Evolutionary conservation across 53 echinoderm and acorn worm genomes (phyloP).

Genomic region (Hippasteria phrygiana): DNA sequence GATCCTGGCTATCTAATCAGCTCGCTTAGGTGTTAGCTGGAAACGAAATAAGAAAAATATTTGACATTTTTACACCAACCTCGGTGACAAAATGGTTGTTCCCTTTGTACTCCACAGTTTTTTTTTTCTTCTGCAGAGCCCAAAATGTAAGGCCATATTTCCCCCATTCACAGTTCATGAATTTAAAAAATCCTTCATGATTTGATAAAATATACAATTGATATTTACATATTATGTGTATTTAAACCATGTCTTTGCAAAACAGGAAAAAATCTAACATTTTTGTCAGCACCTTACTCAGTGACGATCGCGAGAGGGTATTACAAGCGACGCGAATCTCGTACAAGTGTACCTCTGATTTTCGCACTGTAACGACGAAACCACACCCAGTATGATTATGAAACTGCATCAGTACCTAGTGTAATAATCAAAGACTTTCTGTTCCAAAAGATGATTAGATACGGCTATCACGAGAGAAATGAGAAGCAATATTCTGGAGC

Average conservation of each 20-base stretch:
- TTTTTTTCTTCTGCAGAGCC: neutral
- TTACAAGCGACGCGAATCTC: neutral
- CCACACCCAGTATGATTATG: neutral
- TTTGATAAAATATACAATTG: neutral
- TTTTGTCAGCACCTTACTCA: slow-evolving; percentile 19
- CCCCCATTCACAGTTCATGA: neutral
- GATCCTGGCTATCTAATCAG: neutral
- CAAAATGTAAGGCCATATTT: neutral
- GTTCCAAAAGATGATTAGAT: slow-evolving; percentile 10
- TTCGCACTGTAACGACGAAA: slow-evolving; percentile 26
- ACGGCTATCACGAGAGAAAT: neutral
- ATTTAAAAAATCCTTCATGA: neutral
- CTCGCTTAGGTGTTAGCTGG: slow-evolving; percentile 15
- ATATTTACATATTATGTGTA: neutral
- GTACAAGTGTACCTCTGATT: slow-evolving; percentile 12
- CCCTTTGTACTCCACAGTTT: neutral
- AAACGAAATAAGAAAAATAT: slow-evolving; percentile 21
- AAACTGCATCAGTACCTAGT: slow-evolving; percentile 10
- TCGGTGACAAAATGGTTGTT: neutral
- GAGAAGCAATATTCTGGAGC: neutral
- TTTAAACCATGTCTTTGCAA: neutral
- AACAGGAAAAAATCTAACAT: neutral
- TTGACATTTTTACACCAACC: neutral
- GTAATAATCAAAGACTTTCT: neutral
- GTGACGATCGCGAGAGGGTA: neutral